Base-by-base conservation (phyloP, 2,888 invertebrate species). In the Iselma pallidipennis region DNA sequence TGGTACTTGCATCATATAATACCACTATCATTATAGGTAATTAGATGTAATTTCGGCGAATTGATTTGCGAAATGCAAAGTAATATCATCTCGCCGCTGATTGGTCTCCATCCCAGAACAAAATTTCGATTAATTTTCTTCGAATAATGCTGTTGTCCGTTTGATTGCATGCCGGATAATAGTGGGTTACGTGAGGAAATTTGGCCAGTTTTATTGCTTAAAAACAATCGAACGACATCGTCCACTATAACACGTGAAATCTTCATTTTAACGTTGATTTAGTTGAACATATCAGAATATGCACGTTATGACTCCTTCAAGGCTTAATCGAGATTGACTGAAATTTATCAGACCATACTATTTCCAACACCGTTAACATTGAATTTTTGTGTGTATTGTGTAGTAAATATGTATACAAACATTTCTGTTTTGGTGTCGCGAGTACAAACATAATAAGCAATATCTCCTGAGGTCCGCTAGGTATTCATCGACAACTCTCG, bases 31-130 rank as follows among this genome's bases (percentile, higher is more conserved):
- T 79, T 78, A 78, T 76, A 68, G 68, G 74, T 75, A 77, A 78
- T 78, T 78, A 79, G 76, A 74, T 69, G 68, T 73, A 78, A 78
- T 79, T 74, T 72, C 73, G 69, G 65, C 66, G 75, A 75, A 78
- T 76, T 77, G 77, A 78, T 78, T 78, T 76, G 74, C 69, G 71
- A 74, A 75, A 74, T 73, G 68, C 70, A 70, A 72, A 73, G 73
- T 71, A 74, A 74, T 73, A 72, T 72, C 71, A 73, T 73, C 70
- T 71, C 63, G 69, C 64, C 70, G 67, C 73, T 71, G 42, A 42
- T 42, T 42, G 42, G 42, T 21, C 21, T 19, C 9, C 10, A 72
- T 72, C 71, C 69, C 67, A 63, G 61, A 66, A 66, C 65, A 66
- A 72, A 69, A 70, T 72, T 65, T 72, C 74, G 71, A 73, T 72